Base-by-base conservation (phyloP, 2,797 vertebrate species). In the Miichthys miiuy region DNA sequence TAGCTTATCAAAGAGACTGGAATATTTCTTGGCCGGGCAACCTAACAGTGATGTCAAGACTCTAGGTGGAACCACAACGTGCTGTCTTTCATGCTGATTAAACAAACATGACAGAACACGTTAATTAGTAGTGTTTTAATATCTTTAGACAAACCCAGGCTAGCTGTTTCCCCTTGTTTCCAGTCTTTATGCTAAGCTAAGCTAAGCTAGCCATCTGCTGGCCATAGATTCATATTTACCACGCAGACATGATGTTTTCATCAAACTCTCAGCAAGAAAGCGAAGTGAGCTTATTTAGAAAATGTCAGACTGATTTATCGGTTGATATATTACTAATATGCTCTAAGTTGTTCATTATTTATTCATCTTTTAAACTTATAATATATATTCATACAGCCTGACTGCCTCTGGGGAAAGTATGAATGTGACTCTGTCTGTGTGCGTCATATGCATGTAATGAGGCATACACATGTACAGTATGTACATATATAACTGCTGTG, bases 361-460 rank as follows among this genome's bases (percentile, higher is more conserved):
- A 72, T 75, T 77, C 56, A 67, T 80, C 50, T 85, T 77, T 77
- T 38, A 62, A 79, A 73, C 51, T 66, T 61, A 70, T 84, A 51
- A 83, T 81, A 58, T 67, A 86, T 81, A 79, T 86, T 84, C 72
- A 82, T 77, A 17, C 51, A 27, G 17, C 46, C 20, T 20, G 12
- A 50, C 54, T 67, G 38, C 62, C 21, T 55, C 55, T 55, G 34
- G 25, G 54, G 55, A 80, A 75, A 76, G 56, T 65, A 25, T 67
- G 70, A 81, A 51, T 52, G 12, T 51, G 41, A 46, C 41, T 68
- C 52, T 56, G 23, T 72, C 16, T 52, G 48, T 74, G 68, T 80
- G 69, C 9, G 18, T 79, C 68, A 76, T 58, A 27, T 60, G 13
- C 61, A 47, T 61, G 27, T 25, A 57, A 30, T 67, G 7, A 54